Percentiles rank a stretch among this genome's conserved stretches.
Conservation (phyloP, 2,888 invertebrate species). For the Hyposoter didymator region DNA sequence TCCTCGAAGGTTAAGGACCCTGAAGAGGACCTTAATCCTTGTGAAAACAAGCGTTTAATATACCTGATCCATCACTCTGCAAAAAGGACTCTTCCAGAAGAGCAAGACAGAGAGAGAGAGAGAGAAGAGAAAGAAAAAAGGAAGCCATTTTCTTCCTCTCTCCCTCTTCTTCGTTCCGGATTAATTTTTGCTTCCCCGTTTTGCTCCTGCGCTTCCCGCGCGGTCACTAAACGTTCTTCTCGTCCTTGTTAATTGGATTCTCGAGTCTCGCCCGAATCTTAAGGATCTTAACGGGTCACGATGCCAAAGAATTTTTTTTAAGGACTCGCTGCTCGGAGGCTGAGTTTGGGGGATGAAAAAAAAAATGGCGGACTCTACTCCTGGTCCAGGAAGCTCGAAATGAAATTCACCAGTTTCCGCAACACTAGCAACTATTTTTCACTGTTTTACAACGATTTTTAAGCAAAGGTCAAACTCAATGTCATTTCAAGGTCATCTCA, state of each 20-base stretch:
- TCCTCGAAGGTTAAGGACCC: conserved; percentile 46
- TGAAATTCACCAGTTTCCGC: background rate
- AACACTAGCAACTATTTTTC: background rate
- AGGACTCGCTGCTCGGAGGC: background rate
- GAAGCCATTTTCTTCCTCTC: conserved; percentile 71
- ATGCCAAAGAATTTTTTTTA: background rate
- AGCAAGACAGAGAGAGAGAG: conserved; percentile 5
- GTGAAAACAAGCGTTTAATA: conserved; percentile 82
- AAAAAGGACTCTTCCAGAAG: conserved; percentile 34
- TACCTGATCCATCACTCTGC: conserved; percentile 78
- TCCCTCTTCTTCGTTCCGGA: conserved; percentile 42
- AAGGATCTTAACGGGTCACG: conserved; percentile 13
- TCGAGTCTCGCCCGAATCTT: conserved; percentile 46
- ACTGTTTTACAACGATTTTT: background rate
- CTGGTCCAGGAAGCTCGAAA: background rate
- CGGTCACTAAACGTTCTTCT: conserved; percentile 68
- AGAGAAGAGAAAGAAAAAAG: background rate
- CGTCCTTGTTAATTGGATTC: conserved; percentile 77
- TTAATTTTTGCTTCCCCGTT: conserved; percentile 66
- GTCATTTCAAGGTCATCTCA: background rate
- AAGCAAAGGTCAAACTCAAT: background rate
- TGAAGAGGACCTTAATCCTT: conserved; percentile 78
- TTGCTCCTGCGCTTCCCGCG: conserved; percentile 71
- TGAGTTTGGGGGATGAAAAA: background rate
- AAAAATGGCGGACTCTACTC: background rate